Evolutionary conservation across 2,113 vertebrate genomes (phyloP).

Genomic region (Dicerorhinus sumatrensis): DNA sequence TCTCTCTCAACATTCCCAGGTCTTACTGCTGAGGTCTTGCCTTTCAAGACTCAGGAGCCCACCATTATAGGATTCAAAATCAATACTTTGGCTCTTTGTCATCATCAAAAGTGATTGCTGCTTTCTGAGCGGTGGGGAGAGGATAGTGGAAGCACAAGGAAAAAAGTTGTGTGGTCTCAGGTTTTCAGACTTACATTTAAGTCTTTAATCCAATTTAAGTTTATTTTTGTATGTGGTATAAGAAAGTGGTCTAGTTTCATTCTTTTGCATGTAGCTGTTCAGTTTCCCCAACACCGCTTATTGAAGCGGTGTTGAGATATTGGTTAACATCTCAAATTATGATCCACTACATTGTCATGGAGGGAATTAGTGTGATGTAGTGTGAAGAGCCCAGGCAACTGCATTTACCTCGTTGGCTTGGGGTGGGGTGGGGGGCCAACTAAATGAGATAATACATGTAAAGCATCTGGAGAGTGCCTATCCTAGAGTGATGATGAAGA

Average conservation of each 20-base stretch:
- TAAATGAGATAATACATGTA: not conserved
- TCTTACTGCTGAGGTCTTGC: not conserved
- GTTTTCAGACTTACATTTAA: too few species aligned
- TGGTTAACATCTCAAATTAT: not conserved
- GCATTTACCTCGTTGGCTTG: fast-evolving
- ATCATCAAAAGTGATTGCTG: not conserved
- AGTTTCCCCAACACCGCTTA: too few species aligned
- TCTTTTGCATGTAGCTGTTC: too few species aligned
- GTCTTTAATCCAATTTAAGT: too few species aligned
- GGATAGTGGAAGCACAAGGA: not conserved
- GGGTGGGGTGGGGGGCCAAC: too few species aligned
- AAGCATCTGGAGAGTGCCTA: not conserved
- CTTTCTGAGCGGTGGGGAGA: not conserved
- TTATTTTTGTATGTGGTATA: too few species aligned
- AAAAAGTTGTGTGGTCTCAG: not conserved
- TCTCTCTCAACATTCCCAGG: not conserved
- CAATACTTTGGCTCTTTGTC: not conserved
- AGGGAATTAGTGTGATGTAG: not conserved
- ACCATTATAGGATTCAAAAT: not conserved
- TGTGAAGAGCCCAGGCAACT: not conserved
- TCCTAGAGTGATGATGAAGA: not conserved
- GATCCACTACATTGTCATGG: not conserved
- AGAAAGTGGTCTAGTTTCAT: too few species aligned
- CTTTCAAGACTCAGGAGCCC: not conserved
- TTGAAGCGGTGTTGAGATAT: not conserved